Evolutionary conservation across 2,888 invertebrate genomes (phyloP).

Genomic region (Eueremaeus valkanovi): DNA sequence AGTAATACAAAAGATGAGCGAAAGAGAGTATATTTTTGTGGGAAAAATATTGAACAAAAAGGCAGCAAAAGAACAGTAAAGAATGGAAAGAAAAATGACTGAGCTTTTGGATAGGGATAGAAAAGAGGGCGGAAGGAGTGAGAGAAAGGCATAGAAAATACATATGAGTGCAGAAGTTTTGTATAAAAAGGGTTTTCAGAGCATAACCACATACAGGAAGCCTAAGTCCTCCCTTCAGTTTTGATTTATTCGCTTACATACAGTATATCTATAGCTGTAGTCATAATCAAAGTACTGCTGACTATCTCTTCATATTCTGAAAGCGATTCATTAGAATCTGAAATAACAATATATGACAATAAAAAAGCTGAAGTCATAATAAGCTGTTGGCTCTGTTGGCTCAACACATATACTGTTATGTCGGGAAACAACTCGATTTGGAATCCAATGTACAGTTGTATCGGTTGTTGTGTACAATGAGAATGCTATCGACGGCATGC

Average conservation of each 20-base stretch:
- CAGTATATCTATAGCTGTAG: too few species aligned
- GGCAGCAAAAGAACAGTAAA: background rate
- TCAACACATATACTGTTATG: conserved; percentile 4
- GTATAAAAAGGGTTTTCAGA: conserved; percentile 32
- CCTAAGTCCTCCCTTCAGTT: conserved; percentile 21
- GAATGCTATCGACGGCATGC: conserved; percentile 9
- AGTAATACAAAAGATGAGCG: conserved; percentile 21
- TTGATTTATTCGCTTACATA: conserved; percentile 30
- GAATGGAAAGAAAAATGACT: conserved; percentile 25
- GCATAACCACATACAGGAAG: conserved; percentile 32
- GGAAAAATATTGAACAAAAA: conserved; percentile 7
- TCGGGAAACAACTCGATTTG: conserved; percentile 23
- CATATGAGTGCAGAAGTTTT: background rate
- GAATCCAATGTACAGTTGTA: background rate
- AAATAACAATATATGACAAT: conserved; percentile 8
- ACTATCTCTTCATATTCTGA: conserved; percentile 29
- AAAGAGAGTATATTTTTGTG: conserved; percentile 10
- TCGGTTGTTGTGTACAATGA: background rate
- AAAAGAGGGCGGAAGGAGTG: conserved; percentile 35
- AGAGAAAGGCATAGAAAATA: background rate
- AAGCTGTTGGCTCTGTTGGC: conserved; percentile 20
- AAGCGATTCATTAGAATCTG: conserved; percentile 15
- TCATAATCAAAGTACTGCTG: too few species aligned
- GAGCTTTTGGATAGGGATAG: conserved; percentile 4
- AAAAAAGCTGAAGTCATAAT: conserved; percentile 21